Evolutionary conservation across 2,888 invertebrate genomes (phyloP).

Genomic region (Steinernema carpocapsae): DNA sequence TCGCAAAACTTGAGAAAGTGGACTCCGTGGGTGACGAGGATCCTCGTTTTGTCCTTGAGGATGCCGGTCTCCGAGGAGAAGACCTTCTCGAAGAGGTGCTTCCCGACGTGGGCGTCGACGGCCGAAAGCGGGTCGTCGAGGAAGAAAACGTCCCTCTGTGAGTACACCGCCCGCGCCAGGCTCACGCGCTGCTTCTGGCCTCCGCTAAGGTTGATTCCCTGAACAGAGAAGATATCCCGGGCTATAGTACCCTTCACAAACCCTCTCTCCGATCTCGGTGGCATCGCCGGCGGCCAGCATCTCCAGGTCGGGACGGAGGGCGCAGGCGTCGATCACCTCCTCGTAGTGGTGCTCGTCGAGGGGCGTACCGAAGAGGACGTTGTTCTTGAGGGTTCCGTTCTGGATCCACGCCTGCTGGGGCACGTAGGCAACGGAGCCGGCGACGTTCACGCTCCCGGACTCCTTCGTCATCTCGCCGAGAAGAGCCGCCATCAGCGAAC

Average conservation of each 20-base stretch:
- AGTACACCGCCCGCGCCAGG: slow-evolving; percentile 87
- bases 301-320: slow-evolving; percentile 56
- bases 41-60: slow-evolving; percentile 75
- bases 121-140: slow-evolving; percentile 93
- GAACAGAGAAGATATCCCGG: slow-evolving; percentile 13
- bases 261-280: slow-evolving; percentile 68
- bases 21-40: slow-evolving; percentile 93
- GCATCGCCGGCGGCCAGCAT: slow-evolving; percentile 59
- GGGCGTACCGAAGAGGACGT: slow-evolving; percentile 79
- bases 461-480: slow-evolving; percentile 75
- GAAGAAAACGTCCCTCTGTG: slow-evolving; percentile 85
- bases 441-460: slow-evolving; percentile 56
- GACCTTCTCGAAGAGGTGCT: slow-evolving; percentile 93
- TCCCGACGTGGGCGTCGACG: slow-evolving; percentile 95
- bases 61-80: slow-evolving; percentile 73
- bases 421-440: slow-evolving; percentile 80
- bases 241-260: slow-evolving; percentile 4
- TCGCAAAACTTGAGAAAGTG: slow-evolving; percentile 90
- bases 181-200: slow-evolving; percentile 78
- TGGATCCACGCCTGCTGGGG: too few relatives aligned
- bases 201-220: slow-evolving; percentile 68
- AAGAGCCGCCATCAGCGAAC: slow-evolving; percentile 81
- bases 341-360: slow-evolving; percentile 53
- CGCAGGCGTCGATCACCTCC: slow-evolving; percentile 59
- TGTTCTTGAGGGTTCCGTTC: slow-evolving; percentile 89